These are phyloP conservation scores for Stigmatopora nigra DNA, from an alignment of 2,113 vertebrate species.

Conservation along the genomic window DNA sequence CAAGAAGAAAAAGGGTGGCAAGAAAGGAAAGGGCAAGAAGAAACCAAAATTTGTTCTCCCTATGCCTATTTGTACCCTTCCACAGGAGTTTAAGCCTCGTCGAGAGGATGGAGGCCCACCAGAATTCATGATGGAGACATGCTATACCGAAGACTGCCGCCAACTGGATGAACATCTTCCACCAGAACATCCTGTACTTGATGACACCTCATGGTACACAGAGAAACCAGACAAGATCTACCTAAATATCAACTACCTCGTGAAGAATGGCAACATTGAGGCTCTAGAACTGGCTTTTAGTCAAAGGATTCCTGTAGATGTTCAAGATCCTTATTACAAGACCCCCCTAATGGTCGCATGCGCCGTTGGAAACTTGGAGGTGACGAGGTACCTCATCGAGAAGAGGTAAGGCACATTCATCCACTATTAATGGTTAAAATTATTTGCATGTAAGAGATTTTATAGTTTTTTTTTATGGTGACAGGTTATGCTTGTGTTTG, in stretches of 20 bases:
- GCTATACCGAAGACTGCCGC: conserved; percentile 55
- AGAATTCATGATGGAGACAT: conserved; percentile 77
- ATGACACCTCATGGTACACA: conserved; percentile 85
- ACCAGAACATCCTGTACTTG: conserved; percentile 76
- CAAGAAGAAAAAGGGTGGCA: conserved; percentile 73
- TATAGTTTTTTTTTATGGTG: too few species aligned
- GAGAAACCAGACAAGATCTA: conserved; percentile 71
- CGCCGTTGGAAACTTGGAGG: conserved; percentile 72
- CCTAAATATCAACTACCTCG: conserved; percentile 75
- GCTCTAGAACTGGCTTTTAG: conserved; percentile 82
- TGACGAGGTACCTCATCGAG: conserved; percentile 78
- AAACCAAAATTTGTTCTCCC: conserved; percentile 71
- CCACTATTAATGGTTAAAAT: not conserved
- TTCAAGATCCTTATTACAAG: conserved; percentile 82
- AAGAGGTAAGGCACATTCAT: conserved; percentile 69
- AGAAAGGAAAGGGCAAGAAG: conserved; percentile 57
- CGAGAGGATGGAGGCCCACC: conserved; percentile 76
- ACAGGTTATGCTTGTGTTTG: too few species aligned
- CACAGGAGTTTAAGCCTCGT: conserved; percentile 27
- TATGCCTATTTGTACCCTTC: conserved; percentile 76
- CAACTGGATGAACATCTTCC: conserved; percentile 67
- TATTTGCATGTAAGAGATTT: not conserved
- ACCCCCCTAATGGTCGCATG: conserved; percentile 88
- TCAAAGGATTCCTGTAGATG: conserved; percentile 77
- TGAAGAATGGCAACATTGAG: conserved; percentile 75